Evolutionary conservation across 2,797 vertebrate species (phyloP).

Genomic region (Coregonus suidteri): DNA sequence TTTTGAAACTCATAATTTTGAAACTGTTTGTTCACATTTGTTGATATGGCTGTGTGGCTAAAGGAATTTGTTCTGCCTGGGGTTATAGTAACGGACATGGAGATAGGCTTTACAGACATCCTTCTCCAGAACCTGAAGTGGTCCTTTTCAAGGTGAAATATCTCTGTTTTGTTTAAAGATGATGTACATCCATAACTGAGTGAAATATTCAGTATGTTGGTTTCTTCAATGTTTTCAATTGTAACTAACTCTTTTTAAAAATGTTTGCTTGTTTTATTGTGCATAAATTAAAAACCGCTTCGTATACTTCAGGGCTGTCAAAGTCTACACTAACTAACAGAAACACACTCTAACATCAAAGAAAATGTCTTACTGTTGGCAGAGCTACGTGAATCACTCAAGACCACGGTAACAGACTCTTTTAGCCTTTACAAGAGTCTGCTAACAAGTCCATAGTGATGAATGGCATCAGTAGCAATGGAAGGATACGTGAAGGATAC

Average conservation of each 20-base stretch:
- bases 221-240: slow-evolving; percentile 68
- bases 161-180: slow-evolving; percentile 51
- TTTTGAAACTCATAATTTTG: slow-evolving; percentile 60
- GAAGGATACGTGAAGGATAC: slow-evolving; percentile 73
- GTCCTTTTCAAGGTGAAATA: slow-evolving; percentile 45
- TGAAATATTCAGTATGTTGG: slow-evolving; percentile 50
- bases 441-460: slow-evolving; percentile 51
- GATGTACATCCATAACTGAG: slow-evolving; percentile 53
- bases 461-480: slow-evolving; percentile 48
- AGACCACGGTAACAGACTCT: slow-evolving; percentile 36
- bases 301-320: slow-evolving; percentile 65
- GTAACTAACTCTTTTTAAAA: slow-evolving; percentile 77
- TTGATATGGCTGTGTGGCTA: slow-evolving; percentile 58
- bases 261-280: slow-evolving; percentile 81
- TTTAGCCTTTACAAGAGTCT: slow-evolving; percentile 47
- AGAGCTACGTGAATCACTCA: neutral
- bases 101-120: slow-evolving; percentile 38
- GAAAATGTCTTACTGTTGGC: neutral
- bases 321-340: slow-evolving; percentile 41
- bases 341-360: slow-evolving; percentile 4
- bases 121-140: slow-evolving; percentile 48
- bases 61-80: slow-evolving; percentile 59
- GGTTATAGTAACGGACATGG: slow-evolving; percentile 54
- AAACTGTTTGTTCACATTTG: slow-evolving; percentile 56
- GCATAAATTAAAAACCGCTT: slow-evolving; percentile 82